Percentiles rank a stretch among this genome's conserved stretches.
Conservation (phyloP, 2,797 vertebrate genomes). For the Hozukius guyotensis region DNA sequence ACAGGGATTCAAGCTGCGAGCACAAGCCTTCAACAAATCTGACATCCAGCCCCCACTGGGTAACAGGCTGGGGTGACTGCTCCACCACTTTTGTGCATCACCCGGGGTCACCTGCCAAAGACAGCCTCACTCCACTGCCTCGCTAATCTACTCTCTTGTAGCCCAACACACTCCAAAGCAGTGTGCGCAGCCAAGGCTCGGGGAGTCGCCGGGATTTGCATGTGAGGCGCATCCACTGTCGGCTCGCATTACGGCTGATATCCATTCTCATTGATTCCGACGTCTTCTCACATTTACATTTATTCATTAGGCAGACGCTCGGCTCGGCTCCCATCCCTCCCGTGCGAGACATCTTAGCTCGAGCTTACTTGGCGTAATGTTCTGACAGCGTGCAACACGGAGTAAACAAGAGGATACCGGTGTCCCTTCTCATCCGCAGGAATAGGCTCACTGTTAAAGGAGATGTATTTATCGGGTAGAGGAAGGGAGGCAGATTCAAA, state of each 20-base stretch:
- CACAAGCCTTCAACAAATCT: slow-evolving; percentile 60
- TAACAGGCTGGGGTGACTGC: slow-evolving; percentile 51
- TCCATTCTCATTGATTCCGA: slow-evolving; percentile 68
- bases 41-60: slow-evolving; percentile 58
- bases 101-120: slow-evolving; percentile 59
- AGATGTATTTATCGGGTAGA: slow-evolving; percentile 50
- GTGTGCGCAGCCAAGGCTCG: slow-evolving; percentile 12
- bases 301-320: slow-evolving; percentile 67
- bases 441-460: slow-evolving; percentile 33
- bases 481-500: background rate
- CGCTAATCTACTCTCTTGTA: slow-evolving; percentile 47
- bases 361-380: slow-evolving; percentile 50
- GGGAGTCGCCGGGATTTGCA: slow-evolving; percentile 59
- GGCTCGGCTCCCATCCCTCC: slow-evolving; percentile 21
- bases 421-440: slow-evolving; percentile 57
- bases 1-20: slow-evolving; percentile 52
- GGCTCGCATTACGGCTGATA: slow-evolving; percentile 60
- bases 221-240: slow-evolving; percentile 60
- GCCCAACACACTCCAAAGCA: slow-evolving; percentile 28
- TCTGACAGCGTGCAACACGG: slow-evolving; percentile 48
- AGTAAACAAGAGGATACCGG: slow-evolving; percentile 62
- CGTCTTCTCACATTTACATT: slow-evolving; percentile 70
- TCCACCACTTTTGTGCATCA: slow-evolving; percentile 55
- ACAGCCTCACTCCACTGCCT: slow-evolving; percentile 44
- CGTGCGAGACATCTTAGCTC: slow-evolving; percentile 31